Evolutionary conservation across 2,797 vertebrate genomes (phyloP).

Genomic region (Acanthurus tractus): DNA sequence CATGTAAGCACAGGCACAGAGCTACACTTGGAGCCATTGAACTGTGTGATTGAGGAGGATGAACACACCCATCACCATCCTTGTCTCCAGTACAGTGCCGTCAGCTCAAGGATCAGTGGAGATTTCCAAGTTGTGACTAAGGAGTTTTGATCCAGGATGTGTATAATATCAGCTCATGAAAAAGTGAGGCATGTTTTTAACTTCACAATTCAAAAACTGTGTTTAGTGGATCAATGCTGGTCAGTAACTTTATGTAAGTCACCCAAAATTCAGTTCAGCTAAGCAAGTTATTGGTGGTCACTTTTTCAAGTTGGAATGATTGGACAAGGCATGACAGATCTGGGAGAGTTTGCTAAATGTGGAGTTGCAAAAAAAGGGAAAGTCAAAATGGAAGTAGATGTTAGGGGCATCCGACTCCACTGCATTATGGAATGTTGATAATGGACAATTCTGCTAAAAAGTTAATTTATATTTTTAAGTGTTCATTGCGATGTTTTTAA

Average conservation of each 20-base stretch:
- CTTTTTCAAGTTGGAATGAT: not conserved
- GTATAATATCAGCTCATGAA: not conserved
- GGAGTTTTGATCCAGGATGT: not conserved
- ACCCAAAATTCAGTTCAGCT: not conserved
- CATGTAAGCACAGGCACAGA: not conserved
- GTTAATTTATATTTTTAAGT: slow-evolving; percentile 8
- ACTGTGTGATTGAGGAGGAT: not conserved
- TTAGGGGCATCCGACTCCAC: slow-evolving; percentile 2
- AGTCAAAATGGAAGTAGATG: slow-evolving; percentile 26
- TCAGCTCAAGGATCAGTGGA: not conserved
- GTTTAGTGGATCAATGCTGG: not conserved
- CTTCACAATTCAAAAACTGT: not conserved
- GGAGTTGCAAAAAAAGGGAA: slow-evolving; percentile 40
- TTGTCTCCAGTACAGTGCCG: no score
- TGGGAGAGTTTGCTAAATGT: slow-evolving; percentile 3
- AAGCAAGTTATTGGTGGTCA: not conserved
- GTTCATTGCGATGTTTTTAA: slow-evolving; percentile 3
- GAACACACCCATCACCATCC: not conserved
- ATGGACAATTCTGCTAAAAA: not conserved
- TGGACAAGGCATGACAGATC: not conserved
- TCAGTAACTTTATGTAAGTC: slow-evolving; percentile 1
- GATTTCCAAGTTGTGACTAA: not conserved
- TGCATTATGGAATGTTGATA: not conserved
- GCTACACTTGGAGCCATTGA: not conserved
- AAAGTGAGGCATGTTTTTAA: not conserved